Evolutionary conservation across 2,888 invertebrate genomes (phyloP).

Genomic region (Apodemia mormo): DNA sequence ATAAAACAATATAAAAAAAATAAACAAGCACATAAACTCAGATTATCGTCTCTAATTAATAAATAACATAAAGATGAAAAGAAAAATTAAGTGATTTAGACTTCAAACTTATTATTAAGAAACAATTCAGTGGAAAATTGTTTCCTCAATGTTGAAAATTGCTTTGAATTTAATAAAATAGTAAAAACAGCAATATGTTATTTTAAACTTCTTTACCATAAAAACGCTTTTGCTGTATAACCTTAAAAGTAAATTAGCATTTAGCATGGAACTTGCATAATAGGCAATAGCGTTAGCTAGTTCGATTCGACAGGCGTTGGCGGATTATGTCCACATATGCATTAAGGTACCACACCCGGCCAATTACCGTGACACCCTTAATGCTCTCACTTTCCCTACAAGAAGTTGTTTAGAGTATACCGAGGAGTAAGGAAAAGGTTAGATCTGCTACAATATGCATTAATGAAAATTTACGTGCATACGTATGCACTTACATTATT

Average conservation of each 20-base stretch:
- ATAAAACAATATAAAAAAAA: too few species aligned
- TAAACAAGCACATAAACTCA: too few species aligned
- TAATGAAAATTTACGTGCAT: not conserved
- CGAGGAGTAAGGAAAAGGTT: slow-evolving; percentile 32
- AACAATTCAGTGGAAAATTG: too few species aligned
- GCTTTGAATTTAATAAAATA: too few species aligned
- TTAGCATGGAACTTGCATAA: slow-evolving; percentile 46
- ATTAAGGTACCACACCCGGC: slow-evolving; percentile 48
- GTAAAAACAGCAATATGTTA: not conserved
- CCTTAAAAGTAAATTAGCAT: slow-evolving; percentile 4
- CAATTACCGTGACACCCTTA: slow-evolving; percentile 66
- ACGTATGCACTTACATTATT: too few species aligned
- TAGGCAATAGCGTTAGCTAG: not conserved
- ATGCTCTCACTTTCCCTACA: slow-evolving; percentile 60
- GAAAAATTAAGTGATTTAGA: too few species aligned
- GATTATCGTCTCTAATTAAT: too few species aligned
- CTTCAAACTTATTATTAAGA: too few species aligned
- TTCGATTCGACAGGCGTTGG: slow-evolving; percentile 9
- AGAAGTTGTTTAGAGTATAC: slow-evolving; percentile 40
- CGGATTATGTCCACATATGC: slow-evolving; percentile 15
- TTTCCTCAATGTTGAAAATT: too few species aligned
- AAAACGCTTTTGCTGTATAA: not conserved
- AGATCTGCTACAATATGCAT: slow-evolving; percentile 20
- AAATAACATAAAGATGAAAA: too few species aligned
- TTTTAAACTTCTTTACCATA: not conserved